Base-by-base conservation (phyloP, 1,140 invertebrate genomes). In the Armadillidium nasatum region DNA sequence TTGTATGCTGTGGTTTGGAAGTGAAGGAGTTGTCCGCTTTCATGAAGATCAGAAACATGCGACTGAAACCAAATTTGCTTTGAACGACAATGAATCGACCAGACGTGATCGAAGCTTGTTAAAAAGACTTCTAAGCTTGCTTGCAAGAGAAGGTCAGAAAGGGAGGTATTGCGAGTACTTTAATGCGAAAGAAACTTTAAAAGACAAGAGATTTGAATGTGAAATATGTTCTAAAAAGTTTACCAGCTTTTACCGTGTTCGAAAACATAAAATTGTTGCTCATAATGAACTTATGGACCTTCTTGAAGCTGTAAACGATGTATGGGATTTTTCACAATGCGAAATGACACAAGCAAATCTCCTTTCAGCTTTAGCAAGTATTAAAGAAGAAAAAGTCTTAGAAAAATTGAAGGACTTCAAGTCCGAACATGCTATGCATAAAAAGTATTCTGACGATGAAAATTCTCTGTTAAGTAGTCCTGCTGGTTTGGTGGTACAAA, bases 171-270 rank as follows among this genome's bases (percentile, higher is more conserved):
- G 50, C 50, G 50, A 60, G 11, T 60, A 60, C 7, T 60, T 60
- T 19, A 60, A 60, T 19, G 50, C 50, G 1, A 60, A 60, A 60
- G 50, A 60, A 60, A 60, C 50, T 7, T 19, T 60, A 19, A 60
- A 60, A 60, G 50, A 60, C 50, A 60, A 60, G 7, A 60, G 19
- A 60, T 60, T 60, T 7, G 50, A 60, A 60, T 60, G 50, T 60
- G 50, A 60, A 60, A 60, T 60, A 3, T 60, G 50, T 19, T 60
- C 50, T 7, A 60, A 60, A 60, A 60, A 19, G 50, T 60, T 60
- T 19, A 60, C 50, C 1, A 60, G 50, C 19, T 60, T 60, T 7
- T 60, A 60, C 50, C 11, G 50, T 3, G 50, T 60, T 15, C 50
- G 50, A 19, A 60, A 60, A 7, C 50, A 60, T 19, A 60, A 60